Conservation (phyloP, 2,888 invertebrate species). For the Minunthozetes semirufus region DNA sequence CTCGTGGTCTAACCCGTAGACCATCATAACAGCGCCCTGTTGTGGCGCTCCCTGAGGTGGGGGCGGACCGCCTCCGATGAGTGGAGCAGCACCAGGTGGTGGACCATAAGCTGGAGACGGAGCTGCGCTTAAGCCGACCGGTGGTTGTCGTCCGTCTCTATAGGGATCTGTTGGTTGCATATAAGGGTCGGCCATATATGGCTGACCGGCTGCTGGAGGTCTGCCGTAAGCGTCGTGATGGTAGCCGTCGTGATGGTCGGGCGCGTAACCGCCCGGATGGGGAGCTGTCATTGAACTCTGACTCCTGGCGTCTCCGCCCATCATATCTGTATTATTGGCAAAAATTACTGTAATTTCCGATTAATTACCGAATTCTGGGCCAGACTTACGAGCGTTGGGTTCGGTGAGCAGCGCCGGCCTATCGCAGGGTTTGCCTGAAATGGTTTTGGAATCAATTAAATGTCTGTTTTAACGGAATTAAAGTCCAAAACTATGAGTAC, state of each 20-base stretch:
- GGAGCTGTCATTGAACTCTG: constrained; percentile 16
- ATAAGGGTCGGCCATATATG: constrained; percentile 33
- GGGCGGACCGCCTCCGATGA: constrained; percentile 38
- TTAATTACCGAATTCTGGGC: background rate
- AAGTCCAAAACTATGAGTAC: constrained; percentile 15
- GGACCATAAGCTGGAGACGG: constrained; percentile 40
- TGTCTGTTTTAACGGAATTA: background rate
- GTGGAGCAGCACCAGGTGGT: constrained; percentile 39
- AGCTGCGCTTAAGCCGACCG: constrained; percentile 26
- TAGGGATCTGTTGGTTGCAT: constrained; percentile 34
- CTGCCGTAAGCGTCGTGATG: constrained; percentile 34
- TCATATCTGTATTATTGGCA: background rate
- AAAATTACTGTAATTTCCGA: no score
- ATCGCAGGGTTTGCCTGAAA: constrained; percentile 33
- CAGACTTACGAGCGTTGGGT: constrained; percentile 52
- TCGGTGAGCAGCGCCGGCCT: constrained; percentile 73
- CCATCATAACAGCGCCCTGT: constrained; percentile 92
- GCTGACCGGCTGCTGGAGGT: constrained; percentile 15
- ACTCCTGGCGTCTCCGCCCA: constrained; percentile 9
- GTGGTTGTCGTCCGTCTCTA: constrained; percentile 34
- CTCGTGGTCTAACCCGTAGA: constrained; percentile 87
- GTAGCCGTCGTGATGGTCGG: constrained; percentile 19
- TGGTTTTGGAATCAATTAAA: background rate
- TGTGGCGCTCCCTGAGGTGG: constrained; percentile 48
- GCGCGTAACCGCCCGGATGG: background rate